A percentile compares a stretch with the other conserved stretches of the same genome.
phyloP scores from a whole-genome alignment of 2,888 invertebrate genomes.

The Drosophila antonietae region DNA sequence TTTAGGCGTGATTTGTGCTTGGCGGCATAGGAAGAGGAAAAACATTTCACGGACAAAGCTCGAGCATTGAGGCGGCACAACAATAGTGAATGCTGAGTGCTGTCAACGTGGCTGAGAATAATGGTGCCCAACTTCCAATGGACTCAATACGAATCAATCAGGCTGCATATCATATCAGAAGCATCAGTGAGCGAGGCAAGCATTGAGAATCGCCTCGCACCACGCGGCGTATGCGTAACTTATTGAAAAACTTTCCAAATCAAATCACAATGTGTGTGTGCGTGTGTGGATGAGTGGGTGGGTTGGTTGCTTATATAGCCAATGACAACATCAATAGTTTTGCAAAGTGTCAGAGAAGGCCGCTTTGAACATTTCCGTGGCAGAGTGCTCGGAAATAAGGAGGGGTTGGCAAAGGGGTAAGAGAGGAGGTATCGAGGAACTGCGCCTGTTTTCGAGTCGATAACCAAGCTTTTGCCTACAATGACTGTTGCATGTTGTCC shows the following conservation, averaged over 20 bases:
- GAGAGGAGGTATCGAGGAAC: slow-evolving; percentile 5
- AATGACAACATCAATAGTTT: slow-evolving; percentile 77
- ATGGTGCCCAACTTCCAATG: slow-evolving; percentile 35
- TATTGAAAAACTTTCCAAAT: slow-evolving; percentile 72
- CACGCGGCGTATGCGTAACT: slow-evolving; percentile 61
- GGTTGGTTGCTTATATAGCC: slow-evolving; percentile 35
- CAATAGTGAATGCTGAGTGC: slow-evolving; percentile 30
- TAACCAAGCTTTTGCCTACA: slow-evolving; percentile 53
- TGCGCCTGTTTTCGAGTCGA: slow-evolving; percentile 28
- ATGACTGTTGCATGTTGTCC: slow-evolving; percentile 67
- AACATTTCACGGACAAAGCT: slow-evolving; percentile 40
- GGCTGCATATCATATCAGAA: slow-evolving; percentile 59
- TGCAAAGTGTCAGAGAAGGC: slow-evolving; percentile 75
- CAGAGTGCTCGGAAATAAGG: slow-evolving; percentile 45
- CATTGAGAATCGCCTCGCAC: background rate
- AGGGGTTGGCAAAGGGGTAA: background rate
- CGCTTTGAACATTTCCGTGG: slow-evolving; percentile 76
- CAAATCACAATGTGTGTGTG: slow-evolving; percentile 61
- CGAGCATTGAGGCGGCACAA: slow-evolving; percentile 37
- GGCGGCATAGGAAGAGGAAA: slow-evolving; percentile 12
- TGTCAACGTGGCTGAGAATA: slow-evolving; percentile 40
- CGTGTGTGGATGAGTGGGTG: slow-evolving; percentile 16
- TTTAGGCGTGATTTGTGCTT: slow-evolving; percentile 42
- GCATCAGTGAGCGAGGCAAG: slow-evolving; percentile 44
- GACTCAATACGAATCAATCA: slow-evolving; percentile 70